Base-by-base conservation (phyloP, 2,113 vertebrate genomes). In the Sylvicapra grimmia region DNA sequence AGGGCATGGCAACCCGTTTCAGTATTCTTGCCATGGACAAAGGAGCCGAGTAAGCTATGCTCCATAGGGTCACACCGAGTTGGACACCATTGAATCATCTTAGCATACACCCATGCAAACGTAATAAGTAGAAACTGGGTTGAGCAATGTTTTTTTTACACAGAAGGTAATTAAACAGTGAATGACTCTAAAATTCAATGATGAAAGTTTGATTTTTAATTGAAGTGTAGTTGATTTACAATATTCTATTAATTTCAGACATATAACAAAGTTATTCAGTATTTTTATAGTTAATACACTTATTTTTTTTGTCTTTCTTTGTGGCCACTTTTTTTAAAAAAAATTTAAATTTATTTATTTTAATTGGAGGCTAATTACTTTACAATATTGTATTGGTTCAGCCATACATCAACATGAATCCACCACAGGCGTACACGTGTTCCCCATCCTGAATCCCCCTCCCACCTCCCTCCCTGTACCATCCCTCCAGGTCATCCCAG, bases 341-440 rank as follows among this genome's bases (percentile, higher is more conserved):
- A 58, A 58, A 29, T 0, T 61, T 29, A 29, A 61, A 6, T 14
- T 29, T 61, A 61, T 61, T 61, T 61, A 61, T 61, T 61, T 61
- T 61, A 61, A 61, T 13, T 61, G 59, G 59, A 61, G 27, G 59
- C 59, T 14, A 29, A 61, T 61, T 61, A 27, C 59, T 29, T 61
- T 61, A 61, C 59, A 29, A 61, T 61, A 61, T 61, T 61, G 27
- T 29, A 61, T 61, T 59, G 12, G 59, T 13, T 61, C 59, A 14
- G 59, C 59, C 27, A 61, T 13, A 61, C 27, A 29, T 29, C 59
- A 61, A 61, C 11, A 61, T 61, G 27, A 61, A 61, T 61, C 59
- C 1, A 0, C 27, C 59, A 61, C 2, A 1, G 59, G 4, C 0
- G 0, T 61, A 61, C 27, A 61, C 2, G 5, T 59, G 58, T 61